A percentile compares a stretch with the other conserved stretches of the same genome.
phyloP scores from a whole-genome alignment of 2,888 invertebrate genomes.

The Drymonia ruficornis region DNA sequence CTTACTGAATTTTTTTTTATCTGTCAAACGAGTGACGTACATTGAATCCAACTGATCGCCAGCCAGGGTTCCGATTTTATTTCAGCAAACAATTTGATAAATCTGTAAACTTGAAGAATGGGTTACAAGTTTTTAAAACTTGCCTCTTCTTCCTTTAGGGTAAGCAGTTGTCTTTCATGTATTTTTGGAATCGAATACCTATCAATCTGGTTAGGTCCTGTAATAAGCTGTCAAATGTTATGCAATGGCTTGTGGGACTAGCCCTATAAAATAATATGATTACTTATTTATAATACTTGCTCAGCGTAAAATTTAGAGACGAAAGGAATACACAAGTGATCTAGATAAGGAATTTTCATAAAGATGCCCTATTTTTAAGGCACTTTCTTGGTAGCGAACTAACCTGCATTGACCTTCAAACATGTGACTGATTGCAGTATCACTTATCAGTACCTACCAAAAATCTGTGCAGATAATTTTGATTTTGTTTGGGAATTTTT shows the following conservation, averaged over 20 bases:
- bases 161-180: slow-evolving; percentile 47
- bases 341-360: neutral
- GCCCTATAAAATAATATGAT: neutral
- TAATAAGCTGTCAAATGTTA: slow-evolving; percentile 58
- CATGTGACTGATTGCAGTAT: slow-evolving; percentile 68
- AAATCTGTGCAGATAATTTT: slow-evolving; percentile 16
- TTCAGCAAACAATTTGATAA: slow-evolving; percentile 34
- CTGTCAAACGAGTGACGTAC: slow-evolving; percentile 8
- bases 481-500: slow-evolving; percentile 14
- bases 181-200: neutral
- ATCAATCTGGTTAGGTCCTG: slow-evolving; percentile 12
- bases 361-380: neutral
- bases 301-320: neutral
- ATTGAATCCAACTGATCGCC: slow-evolving; percentile 37
- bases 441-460: slow-evolving; percentile 34
- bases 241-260: slow-evolving; percentile 55
- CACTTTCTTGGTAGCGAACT: slow-evolving; percentile 4
- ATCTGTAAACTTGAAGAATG: slow-evolving; percentile 53
- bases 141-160: slow-evolving; percentile 71
- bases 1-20: slow-evolving; percentile 13
- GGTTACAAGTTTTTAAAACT: slow-evolving; percentile 75
- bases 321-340: neutral
- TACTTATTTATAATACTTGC: neutral
- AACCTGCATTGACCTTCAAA: slow-evolving; percentile 69
- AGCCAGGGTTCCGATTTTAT: slow-evolving; percentile 62